Evolutionary conservation across 2,888 invertebrate genomes (phyloP), one percentile per base, ranked within the genome.

Genomic region (Pyrocoelia pectoralis): DNA sequence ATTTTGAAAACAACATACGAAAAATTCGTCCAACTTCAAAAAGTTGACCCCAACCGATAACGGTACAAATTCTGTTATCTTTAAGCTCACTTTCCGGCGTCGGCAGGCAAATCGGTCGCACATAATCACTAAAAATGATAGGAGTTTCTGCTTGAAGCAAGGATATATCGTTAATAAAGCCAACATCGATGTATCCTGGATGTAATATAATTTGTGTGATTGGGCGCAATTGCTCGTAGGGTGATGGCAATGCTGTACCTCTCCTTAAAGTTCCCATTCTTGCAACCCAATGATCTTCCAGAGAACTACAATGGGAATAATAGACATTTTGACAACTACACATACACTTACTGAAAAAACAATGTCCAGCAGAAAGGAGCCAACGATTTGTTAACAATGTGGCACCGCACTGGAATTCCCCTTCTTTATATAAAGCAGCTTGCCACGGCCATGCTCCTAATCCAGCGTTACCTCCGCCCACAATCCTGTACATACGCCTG

Each of bases 391-490:
- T 85, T 68, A 93, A 84, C 48, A 93, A 84, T 1, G 92, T 91
- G 14, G 89, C 93, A 14, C 92, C 92, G 77, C 93, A 93, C 81
- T 92, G 92, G 83, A 92, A 92, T 81, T 92, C 91, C 0, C 93
- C 93, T 81, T 93, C 92, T 74, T 91, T 89, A 81, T 93, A 93
- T 15, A 93, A 84, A 33, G 92, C 93, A n/a, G 91, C 92, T 83
- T 92, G 92, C 92, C 92, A 93, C 2, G 93, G 93, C 92, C 92
- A 92, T 19, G 91, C 88, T 69, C 92, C 92, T 6, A 89, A 86
- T 54, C 87, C 86, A 40, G 92, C 88, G 76, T 91, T 91, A 56
- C 87, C 89, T 66, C 93, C 92, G 59, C 93, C 93, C 72, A 93
- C 92, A 78, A 93, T 92, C 83, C 93, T 90, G 83, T 79, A 85